Conservation (phyloP, 2,113 vertebrate genomes). For the Vulpes ferrilata region DNA sequence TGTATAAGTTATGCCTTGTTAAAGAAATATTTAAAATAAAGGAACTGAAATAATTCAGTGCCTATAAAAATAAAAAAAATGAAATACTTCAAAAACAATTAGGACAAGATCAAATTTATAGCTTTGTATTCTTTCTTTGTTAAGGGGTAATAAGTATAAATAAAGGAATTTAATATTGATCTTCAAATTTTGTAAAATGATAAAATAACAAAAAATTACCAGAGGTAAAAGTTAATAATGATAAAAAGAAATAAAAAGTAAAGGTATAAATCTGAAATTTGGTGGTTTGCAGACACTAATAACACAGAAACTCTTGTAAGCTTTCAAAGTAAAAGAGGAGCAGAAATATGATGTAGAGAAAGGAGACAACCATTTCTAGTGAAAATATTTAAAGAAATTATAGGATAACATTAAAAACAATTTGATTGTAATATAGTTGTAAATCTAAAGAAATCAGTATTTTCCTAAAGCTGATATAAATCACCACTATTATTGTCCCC, state of each 20-base stretch:
- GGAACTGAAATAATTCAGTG: background rate
- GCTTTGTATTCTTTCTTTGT: background rate
- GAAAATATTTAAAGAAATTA: conserved; percentile 9
- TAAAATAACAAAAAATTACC: background rate
- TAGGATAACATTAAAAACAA: background rate
- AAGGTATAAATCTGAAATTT: background rate
- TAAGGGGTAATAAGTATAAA: background rate
- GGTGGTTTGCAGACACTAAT: background rate
- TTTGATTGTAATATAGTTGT: background rate
- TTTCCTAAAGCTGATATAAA: background rate
- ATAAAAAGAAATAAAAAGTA: background rate
- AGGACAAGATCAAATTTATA: background rate
- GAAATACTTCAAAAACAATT: background rate
- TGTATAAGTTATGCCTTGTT: background rate
- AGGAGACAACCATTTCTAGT: background rate
- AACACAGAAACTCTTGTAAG: background rate
- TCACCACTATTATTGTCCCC: background rate
- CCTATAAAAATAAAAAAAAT: background rate
- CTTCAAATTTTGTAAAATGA: background rate
- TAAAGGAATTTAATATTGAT: background rate
- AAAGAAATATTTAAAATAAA: background rate
- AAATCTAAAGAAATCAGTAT: background rate
- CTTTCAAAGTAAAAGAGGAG: background rate
- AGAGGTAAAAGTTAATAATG: background rate
- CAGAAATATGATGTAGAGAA: background rate